Evolutionary conservation across 2,888 invertebrate species (phyloP), one percentile per base, ranked within the genome.

Genomic region (Dicyrtoma fusca): DNA sequence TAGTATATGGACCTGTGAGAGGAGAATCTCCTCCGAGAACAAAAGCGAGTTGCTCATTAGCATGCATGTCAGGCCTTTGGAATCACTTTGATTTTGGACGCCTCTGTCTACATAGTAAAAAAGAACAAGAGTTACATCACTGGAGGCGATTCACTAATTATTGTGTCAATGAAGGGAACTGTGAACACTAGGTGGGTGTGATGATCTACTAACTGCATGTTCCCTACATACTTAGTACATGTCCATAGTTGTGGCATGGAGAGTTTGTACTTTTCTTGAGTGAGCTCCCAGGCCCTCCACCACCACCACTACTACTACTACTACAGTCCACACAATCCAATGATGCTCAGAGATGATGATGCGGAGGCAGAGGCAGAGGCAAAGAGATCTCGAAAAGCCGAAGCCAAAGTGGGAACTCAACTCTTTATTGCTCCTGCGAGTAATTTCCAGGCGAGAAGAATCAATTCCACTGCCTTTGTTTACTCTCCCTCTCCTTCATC

Each of bases 41-140:
- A 70, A 69, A 70, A 69, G 51, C 53, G 61, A 47, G 45, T n/a
- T 14, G 49, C 77, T 78, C 76, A 77, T 77, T 77, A 77, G 76
- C 75, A 79, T 79, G 77, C 79, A 76, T 74, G 73, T 76, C 77
- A 74, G 64, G 75, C 66, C 66, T 69, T 34, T 51, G 72, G 73
- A 79, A 76, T 78, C 77, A 75, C 76, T 79, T 79, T 79, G 77
- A 79, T 79, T 79, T 75, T 69, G 64, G 72, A 66, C 51, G 65
- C 57, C 64, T 55, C 34, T 49, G 19, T 59, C 70, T 17, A 62
- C 57, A 63, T 21, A 44, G 49, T 19, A 44, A 34, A 69, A 44
- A 45, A 62, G 63, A 57, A 63, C 64, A 63, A 62, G 69, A 71
- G 53, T 70, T 72, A 71, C 72, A 73, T 62, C 73, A 74, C 79